Evolutionary conservation across 2,113 vertebrate species (phyloP), one percentile per base, ranked within the genome.

Genomic region (Junco hyemalis): DNA sequence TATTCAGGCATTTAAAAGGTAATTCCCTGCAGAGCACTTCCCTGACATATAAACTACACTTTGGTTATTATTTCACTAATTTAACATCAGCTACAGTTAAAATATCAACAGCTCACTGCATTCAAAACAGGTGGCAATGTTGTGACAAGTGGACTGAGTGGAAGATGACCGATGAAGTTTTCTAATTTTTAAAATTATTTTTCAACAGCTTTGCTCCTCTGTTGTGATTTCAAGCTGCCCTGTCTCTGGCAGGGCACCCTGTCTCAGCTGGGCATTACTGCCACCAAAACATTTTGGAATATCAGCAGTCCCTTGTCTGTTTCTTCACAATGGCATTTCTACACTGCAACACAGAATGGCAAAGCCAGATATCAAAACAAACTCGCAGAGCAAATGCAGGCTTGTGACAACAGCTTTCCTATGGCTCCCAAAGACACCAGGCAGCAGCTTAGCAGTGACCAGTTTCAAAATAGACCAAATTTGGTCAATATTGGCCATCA

Each of bases 151-250:
- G 12, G 36, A 36, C 17, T 45, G 42, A 22, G 44, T 36, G 15
- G 26, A 80, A 79, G 61, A 77, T 2, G 2, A 63, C 12, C 0
- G 0, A 57, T 45, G 11, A 38, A 1, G 3, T 33, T 65, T 44
- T 18, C 7, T 35, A 8, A 44, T 76, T 70, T 88, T 65, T 24
- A 8, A 50, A 47, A 47, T 33, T 0, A 28, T 81, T 84, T 60
- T 36, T 25, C 40, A 90, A 38, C 11, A 66, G 51, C 25, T 80
- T 36, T 38, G 9, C 31, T 69, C 36, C 44, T 90, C 48, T 11
- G 2, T 14, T 6, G 1, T 10, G 17, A 53, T 31, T 33, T 33
- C 29, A 76, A 71, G 28, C 42, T 79, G 31, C 16, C 53, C n/a
- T n/a, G 11, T 45, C 74, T 61, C 45, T 11, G 22, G 57, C 47